Conservation (phyloP, 2,797 vertebrate species). For the Galago senegalensis region DNA sequence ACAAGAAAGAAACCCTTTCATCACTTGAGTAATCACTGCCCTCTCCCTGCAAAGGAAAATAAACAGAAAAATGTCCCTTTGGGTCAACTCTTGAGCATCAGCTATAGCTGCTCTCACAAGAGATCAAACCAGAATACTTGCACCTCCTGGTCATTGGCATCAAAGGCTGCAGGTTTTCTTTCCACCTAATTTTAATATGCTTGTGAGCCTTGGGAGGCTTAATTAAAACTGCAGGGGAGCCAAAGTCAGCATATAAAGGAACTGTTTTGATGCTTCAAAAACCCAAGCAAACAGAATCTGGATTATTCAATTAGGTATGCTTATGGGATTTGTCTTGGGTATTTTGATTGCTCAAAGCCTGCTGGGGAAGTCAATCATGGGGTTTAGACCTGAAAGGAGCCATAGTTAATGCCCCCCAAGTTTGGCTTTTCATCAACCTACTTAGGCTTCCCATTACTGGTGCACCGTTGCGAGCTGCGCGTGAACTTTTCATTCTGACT, state of each 20-base stretch:
- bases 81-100: conserved; percentile 21
- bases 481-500: not conserved
- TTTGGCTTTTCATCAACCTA: conserved; percentile 48
- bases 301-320: conserved; percentile 85
- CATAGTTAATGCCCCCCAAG: conserved; percentile 49
- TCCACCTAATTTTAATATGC: conserved; percentile 77
- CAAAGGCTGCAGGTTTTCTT: conserved; percentile 76
- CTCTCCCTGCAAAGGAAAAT: conserved; percentile 51
- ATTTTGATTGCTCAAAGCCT: conserved; percentile 76
- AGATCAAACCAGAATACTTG: conserved; percentile 53
- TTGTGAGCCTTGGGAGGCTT: conserved; percentile 83
- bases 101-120: not conserved
- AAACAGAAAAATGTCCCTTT: conserved; percentile 63
- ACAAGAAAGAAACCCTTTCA: conserved; percentile 60
- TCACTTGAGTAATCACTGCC: not conserved
- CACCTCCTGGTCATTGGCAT: conserved; percentile 72
- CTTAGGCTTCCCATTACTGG: not conserved
- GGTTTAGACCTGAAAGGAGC: conserved; percentile 69
- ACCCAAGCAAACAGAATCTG: conserved; percentile 85
- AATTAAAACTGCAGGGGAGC: conserved; percentile 85
- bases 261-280: conserved; percentile 84
- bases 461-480: not conserved
- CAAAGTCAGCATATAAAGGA: conserved; percentile 84
- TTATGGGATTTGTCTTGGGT: conserved; percentile 84
- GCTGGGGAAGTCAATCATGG: conserved; percentile 70